Evolutionary conservation across 2,888 invertebrate genomes (phyloP).

Genomic region (Alloscopus bannaensis): DNA sequence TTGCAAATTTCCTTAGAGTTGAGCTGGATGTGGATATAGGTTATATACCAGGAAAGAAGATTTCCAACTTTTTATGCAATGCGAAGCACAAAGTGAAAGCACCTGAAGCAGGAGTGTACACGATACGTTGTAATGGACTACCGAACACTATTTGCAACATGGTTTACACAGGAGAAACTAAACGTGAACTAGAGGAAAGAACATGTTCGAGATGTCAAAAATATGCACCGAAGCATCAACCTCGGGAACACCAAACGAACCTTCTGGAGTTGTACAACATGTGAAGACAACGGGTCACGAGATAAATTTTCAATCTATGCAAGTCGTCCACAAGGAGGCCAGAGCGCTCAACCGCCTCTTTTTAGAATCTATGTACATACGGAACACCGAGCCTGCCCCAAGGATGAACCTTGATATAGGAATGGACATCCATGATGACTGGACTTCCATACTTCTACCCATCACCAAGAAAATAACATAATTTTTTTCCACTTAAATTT

Average conservation of each 20-base stretch:
- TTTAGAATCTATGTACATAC: not conserved
- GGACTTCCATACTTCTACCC: too few species aligned
- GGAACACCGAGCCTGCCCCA: too few species aligned
- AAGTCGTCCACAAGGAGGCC: not conserved
- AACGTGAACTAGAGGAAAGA: not conserved
- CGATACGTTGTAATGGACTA: not conserved
- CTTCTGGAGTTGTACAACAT: conserved; percentile 12
- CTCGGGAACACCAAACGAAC: not conserved
- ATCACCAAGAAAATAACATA: too few species aligned
- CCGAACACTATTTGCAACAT: not conserved
- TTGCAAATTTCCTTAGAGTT: not conserved
- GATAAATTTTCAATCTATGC: not conserved
- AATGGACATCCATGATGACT: too few species aligned
- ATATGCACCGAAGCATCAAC: too few species aligned
- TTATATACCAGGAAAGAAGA: conserved; percentile 8
- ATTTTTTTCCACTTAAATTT: too few species aligned
- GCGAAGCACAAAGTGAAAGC: not conserved
- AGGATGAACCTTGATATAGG: too few species aligned
- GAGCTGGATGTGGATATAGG: conserved; percentile 14
- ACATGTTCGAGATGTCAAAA: not conserved
- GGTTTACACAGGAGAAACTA: conserved; percentile 2
- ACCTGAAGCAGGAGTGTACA: not conserved
- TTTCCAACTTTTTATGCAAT: conserved; percentile 3
- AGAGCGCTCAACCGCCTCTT: not conserved
- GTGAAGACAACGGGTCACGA: not conserved